Base-by-base conservation (phyloP, 2,888 invertebrate species). In the Brachyptera risi region DNA sequence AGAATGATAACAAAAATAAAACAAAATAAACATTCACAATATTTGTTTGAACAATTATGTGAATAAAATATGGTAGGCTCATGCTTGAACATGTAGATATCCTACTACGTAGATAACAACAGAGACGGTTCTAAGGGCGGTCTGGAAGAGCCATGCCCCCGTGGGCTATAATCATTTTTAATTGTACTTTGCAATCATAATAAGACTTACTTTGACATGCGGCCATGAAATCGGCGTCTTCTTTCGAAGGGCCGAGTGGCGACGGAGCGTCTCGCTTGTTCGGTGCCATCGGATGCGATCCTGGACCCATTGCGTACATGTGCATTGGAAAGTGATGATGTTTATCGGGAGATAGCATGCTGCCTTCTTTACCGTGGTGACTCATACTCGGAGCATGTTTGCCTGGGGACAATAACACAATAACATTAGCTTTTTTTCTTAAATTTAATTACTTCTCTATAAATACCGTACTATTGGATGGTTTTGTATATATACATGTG, bases 171-270 rank as follows among this genome's bases (percentile, higher is more conserved):
- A n/a, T n/a, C n/a, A n/a, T n/a, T n/a, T n/a, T n/a, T n/a, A n/a
- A n/a, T n/a, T n/a, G n/a, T n/a, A n/a, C n/a, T n/a, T n/a, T n/a
- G n/a, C n/a, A n/a, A n/a, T n/a, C 24, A 21, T n/a, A n/a, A n/a
- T n/a, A 11, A 11, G 21, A 54, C 60, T 65, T 59, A 64, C 64
- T 63, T 35, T 65, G 83, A 68, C 83, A 80, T 1, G 81, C 78
- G 15, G 83, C 77, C 66, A 86, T 79, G 67, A 83, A 84, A 67
- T 86, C 86, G 42, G 80, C 78, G 49, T 85, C 83, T 47, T 84
- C 83, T 70, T 81, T 81, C 70, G 69, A 69, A 73, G 74, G 50
- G 27, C 42, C 27, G 23, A 44, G 35, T 4, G 59, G 63, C 11
- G 58, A 51, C n/a, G n/a, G n/a, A 2, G 19, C 42, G n/a, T 42